phyloP scores from a whole-genome alignment of 2,888 invertebrate species.

The Lingula anatina region DNA sequence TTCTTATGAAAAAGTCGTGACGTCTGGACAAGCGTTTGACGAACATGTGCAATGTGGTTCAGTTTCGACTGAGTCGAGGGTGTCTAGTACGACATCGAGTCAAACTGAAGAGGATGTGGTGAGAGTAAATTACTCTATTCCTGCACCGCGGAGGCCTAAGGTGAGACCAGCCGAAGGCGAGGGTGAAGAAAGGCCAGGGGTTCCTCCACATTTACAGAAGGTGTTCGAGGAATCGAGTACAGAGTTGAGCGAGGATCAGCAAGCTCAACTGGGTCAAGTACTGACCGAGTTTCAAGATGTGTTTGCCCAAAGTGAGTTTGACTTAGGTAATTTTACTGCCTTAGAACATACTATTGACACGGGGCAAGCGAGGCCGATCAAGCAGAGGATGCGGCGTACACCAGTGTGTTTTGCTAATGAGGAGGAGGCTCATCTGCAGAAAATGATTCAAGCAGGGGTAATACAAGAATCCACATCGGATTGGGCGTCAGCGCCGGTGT shows the following conservation, averaged over 20 bases:
- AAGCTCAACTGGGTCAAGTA: not conserved
- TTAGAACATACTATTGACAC: constrained; percentile 12
- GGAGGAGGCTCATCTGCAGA: constrained; percentile 13
- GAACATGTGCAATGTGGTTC: too few species aligned
- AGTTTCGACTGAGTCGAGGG: too few species aligned
- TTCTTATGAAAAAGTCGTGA: not conserved
- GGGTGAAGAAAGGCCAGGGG: not conserved
- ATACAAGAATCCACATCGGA: constrained; percentile 10
- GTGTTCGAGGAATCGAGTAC: not conserved
- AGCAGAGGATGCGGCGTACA: constrained; percentile 12
- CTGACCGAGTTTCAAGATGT: constrained; percentile 7
- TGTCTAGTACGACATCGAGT: too few species aligned
- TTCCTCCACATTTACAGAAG: constrained; percentile 1
- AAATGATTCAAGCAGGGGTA: constrained; percentile 4
- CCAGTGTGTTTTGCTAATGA: constrained; percentile 9
- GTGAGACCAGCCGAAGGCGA: too few species aligned
- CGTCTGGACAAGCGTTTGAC: too few species aligned
- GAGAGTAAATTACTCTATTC: too few species aligned
- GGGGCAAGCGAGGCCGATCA: constrained; percentile 6
- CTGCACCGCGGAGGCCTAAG: too few species aligned
- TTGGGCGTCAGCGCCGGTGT: too few species aligned
- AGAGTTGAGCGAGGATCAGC: not conserved
- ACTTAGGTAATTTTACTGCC: constrained; percentile 8
- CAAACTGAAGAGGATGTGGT: too few species aligned
- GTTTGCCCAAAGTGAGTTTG: constrained; percentile 10